Conservation (phyloP, 2,113 vertebrate species). For the Collichthys lucidus region DNA sequence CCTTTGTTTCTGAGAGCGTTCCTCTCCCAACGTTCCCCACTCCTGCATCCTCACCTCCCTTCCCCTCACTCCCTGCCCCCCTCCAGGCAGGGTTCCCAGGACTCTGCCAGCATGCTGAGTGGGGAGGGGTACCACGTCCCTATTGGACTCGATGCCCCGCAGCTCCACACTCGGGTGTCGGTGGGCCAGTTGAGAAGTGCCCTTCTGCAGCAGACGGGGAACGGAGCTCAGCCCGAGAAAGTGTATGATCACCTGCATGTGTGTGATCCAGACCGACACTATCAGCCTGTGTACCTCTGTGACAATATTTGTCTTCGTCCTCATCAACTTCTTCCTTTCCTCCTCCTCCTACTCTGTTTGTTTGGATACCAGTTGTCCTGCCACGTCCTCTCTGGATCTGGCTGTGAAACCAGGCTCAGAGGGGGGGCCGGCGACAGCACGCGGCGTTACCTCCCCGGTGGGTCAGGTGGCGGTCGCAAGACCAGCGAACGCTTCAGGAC, state of each 20-base stretch:
- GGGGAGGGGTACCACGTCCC: slow-evolving; percentile 47
- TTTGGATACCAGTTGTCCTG: slow-evolving; percentile 50
- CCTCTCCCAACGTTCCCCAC: not conserved
- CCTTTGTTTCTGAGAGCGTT: slow-evolving; percentile 19
- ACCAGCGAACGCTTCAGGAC: slow-evolving; percentile 85
- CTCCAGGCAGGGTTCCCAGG: slow-evolving; percentile 78
- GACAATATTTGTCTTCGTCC: not conserved
- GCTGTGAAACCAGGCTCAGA: slow-evolving; percentile 69
- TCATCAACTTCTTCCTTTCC: slow-evolving; percentile 30
- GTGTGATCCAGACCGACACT: slow-evolving; percentile 48
- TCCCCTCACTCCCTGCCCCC: slow-evolving; percentile 45
- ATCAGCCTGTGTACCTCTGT: slow-evolving; percentile 26
- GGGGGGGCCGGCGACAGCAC: slow-evolving; percentile 71
- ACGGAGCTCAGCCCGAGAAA: slow-evolving; percentile 67
- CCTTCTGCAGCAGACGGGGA: slow-evolving; percentile 80
- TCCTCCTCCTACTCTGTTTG: slow-evolving; percentile 17
- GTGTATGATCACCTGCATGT: slow-evolving; percentile 77
- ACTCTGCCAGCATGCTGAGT: slow-evolving; percentile 58
- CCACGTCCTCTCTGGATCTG: slow-evolving; percentile 73
- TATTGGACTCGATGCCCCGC: slow-evolving; percentile 50
- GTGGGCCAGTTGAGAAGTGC: slow-evolving; percentile 81
- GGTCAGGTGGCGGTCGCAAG: slow-evolving; percentile 72
- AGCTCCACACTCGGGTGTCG: slow-evolving; percentile 83
- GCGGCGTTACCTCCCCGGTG: slow-evolving; percentile 76
- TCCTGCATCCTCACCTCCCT: slow-evolving; percentile 44